Evolutionary conservation across 2,113 vertebrate species (phyloP).

Genomic region (Xiphophorus hellerii): DNA sequence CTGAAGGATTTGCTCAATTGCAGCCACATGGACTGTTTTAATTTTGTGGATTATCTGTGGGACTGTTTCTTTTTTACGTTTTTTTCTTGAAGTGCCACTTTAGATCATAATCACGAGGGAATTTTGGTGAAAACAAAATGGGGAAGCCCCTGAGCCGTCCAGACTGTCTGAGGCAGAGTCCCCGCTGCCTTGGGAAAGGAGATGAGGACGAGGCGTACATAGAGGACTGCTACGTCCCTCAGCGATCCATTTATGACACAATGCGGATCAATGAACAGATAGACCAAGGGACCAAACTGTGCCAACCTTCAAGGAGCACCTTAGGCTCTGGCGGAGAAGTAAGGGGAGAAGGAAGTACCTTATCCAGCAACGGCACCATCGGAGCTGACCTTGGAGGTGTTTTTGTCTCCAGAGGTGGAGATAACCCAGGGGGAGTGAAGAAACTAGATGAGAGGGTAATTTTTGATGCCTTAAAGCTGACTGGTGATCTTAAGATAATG

Average conservation of each 20-base stretch:
- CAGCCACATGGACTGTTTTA: conserved; percentile 57
- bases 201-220: conserved; percentile 98
- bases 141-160: conserved; percentile 98
- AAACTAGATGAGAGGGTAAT: conserved; percentile 95
- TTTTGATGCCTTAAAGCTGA: conserved; percentile 96
- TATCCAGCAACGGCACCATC: conserved; percentile 96
- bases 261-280: conserved; percentile 99
- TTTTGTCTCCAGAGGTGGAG: conserved; percentile 81
- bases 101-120: conserved; percentile 14
- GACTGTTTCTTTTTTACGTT: conserved; percentile 28
- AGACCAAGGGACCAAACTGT: conserved; percentile 94
- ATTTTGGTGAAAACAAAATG: conserved; percentile 77
- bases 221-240: conserved; percentile 99
- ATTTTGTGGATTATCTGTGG: conserved; percentile 34
- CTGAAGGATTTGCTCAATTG: conserved; percentile 34
- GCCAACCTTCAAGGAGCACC: conserved; percentile 92
- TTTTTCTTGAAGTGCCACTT: conserved; percentile 34
- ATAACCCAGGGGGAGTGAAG: conserved; percentile 77
- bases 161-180: conserved; percentile 96
- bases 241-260: conserved; percentile 97
- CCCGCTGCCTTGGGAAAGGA: conserved; percentile 93
- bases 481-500: conserved; percentile 87
- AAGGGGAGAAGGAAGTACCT: conserved; percentile 85
- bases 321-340: conserved; percentile 84
- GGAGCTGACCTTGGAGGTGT: conserved; percentile 82